Conservation (phyloP, 2,797 vertebrate species). For the Carapus acus region DNA sequence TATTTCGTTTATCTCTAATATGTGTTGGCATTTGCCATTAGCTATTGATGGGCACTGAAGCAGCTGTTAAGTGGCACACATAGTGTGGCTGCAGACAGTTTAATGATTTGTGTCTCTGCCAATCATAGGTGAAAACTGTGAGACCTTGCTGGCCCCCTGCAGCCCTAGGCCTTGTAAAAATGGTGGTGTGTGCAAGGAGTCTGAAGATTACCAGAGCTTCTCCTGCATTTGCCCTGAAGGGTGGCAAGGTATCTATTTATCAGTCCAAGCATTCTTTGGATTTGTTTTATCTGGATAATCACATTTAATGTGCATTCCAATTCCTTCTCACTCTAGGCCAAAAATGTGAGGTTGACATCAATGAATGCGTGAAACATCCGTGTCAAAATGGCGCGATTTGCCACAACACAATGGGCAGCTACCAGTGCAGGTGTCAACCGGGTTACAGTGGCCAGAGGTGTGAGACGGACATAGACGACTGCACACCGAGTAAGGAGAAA, state of each 20-base stretch:
- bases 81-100: too few relatives aligned
- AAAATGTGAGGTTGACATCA: constrained; percentile 88
- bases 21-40: too few relatives aligned
- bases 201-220: constrained; percentile 92
- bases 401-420: constrained; percentile 82
- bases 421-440: constrained; percentile 81
- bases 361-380: constrained; percentile 89
- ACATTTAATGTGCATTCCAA: too few relatives aligned
- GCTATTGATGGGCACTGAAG: not conserved
- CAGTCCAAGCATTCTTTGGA: too few relatives aligned
- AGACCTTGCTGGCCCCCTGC: constrained; percentile 87
- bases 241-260: constrained; percentile 93
- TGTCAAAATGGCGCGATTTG: constrained; percentile 84
- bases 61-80: not conserved
- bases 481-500: constrained; percentile 82
- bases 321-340: constrained; percentile 71
- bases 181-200: constrained; percentile 81
- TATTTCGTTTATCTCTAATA: too few relatives aligned
- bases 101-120: constrained; percentile 3
- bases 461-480: constrained; percentile 82
- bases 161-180: constrained; percentile 87
- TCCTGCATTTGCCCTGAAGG: constrained; percentile 87
- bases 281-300: not conserved
- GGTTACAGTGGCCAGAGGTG: constrained; percentile 87
- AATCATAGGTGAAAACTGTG: constrained; percentile 83